Conservation (phyloP, 2,888 invertebrate species). For the Drosophila limbata region DNA sequence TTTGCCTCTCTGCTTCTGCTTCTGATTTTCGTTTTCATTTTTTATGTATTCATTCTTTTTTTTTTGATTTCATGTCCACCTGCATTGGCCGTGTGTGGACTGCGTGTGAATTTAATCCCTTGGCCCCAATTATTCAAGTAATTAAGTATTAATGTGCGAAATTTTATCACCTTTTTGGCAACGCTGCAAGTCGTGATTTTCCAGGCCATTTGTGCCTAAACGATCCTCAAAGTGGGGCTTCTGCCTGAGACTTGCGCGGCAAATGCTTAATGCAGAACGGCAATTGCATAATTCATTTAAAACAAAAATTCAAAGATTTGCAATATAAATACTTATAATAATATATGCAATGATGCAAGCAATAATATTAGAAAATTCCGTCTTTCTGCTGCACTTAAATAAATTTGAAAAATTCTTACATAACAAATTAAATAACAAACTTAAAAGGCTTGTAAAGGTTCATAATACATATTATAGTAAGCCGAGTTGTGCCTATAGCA, state of each 20-base stretch:
- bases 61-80: slow-evolving; percentile 53
- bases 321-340: no score
- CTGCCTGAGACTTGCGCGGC: slow-evolving; percentile 7
- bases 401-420: no score
- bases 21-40: slow-evolving; percentile 36
- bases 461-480: no score
- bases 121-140: slow-evolving; percentile 84
- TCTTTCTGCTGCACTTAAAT: no score
- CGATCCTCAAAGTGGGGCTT: slow-evolving; percentile 64
- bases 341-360: no score
- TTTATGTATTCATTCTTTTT: slow-evolving; percentile 25
- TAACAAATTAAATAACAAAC: no score
- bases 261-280: background rate
- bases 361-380: no score
- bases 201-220: slow-evolving; percentile 81
- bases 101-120: slow-evolving; percentile 82
- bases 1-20: slow-evolving; percentile 27
- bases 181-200: slow-evolving; percentile 76
- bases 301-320: no score
- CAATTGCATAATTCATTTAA: background rate
- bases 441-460: no score
- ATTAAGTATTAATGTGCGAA: slow-evolving; percentile 85
- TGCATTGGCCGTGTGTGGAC: slow-evolving; percentile 59
- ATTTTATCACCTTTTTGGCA: slow-evolving; percentile 80
- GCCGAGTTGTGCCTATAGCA: no score